Conservation (phyloP, 2,888 invertebrate genomes). For the Atherix ibis region DNA sequence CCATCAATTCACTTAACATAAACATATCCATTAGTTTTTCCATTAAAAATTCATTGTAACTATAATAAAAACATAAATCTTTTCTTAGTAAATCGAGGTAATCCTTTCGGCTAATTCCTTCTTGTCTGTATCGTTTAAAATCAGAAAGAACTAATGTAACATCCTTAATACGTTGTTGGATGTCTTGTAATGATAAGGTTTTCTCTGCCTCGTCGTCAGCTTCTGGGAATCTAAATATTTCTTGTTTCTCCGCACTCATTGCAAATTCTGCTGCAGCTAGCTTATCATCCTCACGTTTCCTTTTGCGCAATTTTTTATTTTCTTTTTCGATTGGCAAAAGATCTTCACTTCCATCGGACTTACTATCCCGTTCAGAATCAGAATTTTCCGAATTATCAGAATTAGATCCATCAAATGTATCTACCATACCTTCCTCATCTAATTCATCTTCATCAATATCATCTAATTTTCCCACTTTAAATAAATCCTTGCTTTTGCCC, state of each 20-base stretch:
- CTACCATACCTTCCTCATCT: constrained; percentile 24
- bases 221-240: constrained; percentile 63
- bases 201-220: constrained; percentile 56
- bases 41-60: constrained; percentile 94
- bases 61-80: constrained; percentile 88
- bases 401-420: constrained; percentile 24
- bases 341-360: constrained; percentile 37
- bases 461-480: constrained; percentile 11
- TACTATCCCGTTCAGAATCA: constrained; percentile 25
- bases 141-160: constrained; percentile 62
- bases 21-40: constrained; percentile 81
- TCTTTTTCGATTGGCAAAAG: constrained; percentile 75
- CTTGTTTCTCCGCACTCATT: constrained; percentile 60
- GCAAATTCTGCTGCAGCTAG: constrained; percentile 69
- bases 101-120: constrained; percentile 57
- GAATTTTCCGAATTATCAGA: constrained; percentile 28
- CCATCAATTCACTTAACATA: constrained; percentile 68
- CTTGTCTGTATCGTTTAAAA: constrained; percentile 53
- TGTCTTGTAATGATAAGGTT: constrained; percentile 58
- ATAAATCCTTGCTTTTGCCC: constrained; percentile 11
- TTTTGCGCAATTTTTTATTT: constrained; percentile 59
- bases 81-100: constrained; percentile 62
- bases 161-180: constrained; percentile 83
- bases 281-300: constrained; percentile 50
- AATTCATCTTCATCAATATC: constrained; percentile 35